phyloP scores from a whole-genome alignment of 2,888 invertebrate genomes.

The Amiota communis region DNA sequence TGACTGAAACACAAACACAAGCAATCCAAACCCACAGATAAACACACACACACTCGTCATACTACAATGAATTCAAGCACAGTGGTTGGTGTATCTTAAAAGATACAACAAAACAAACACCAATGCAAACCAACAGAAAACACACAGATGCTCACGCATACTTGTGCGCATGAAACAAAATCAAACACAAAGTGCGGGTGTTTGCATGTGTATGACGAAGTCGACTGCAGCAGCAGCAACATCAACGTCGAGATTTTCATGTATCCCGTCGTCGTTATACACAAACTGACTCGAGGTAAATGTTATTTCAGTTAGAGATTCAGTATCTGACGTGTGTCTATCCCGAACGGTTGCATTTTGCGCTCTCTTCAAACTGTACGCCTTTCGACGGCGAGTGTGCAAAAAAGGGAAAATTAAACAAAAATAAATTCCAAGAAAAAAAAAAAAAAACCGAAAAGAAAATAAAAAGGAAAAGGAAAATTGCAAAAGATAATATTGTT shows the following conservation, averaged over 20 bases:
- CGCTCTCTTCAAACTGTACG: conserved; percentile 14
- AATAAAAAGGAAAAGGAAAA: conserved; percentile 40
- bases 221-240: conserved; percentile 8
- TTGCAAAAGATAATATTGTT: conserved; percentile 64
- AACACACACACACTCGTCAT: conserved; percentile 20
- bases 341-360: conserved; percentile 67
- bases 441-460: conserved; percentile 26
- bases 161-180: conserved; percentile 8
- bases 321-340: conserved; percentile 74
- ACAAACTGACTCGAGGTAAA: conserved; percentile 65
- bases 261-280: conserved; percentile 47
- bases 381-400: neutral
- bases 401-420: conserved; percentile 11
- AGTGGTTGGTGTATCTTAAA: neutral
- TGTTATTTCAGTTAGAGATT: conserved; percentile 74
- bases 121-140: neutral
- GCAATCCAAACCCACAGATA: conserved; percentile 23
- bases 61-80: neutral
- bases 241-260: conserved; percentile 46
- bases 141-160: conserved; percentile 31
- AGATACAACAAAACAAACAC: neutral
- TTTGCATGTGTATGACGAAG: neutral
- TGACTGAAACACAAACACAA: conserved; percentile 55
- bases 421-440: conserved; percentile 20
- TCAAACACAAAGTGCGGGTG: conserved; percentile 29